These are phyloP conservation scores for Melinaea menophilus DNA, from an alignment of 2,888 invertebrate species.

Conservation along the genomic window DNA sequence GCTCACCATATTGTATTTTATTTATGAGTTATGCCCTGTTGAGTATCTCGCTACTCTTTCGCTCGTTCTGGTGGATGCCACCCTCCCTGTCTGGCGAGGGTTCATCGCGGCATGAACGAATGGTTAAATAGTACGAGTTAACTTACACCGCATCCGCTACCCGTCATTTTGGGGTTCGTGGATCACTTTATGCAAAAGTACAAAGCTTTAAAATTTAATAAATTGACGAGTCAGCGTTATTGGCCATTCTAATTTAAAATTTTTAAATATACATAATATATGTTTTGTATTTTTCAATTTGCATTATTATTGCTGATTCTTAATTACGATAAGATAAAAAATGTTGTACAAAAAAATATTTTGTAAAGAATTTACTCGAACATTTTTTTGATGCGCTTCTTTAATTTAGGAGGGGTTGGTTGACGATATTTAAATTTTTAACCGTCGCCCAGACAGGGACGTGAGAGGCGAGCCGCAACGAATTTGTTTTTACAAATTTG, in stretches of 20 bases:
- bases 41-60: conserved; percentile 52
- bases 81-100: conserved; percentile 57
- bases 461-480: conserved; percentile 47
- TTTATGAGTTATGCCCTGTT: conserved; percentile 76
- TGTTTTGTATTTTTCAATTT: not conserved
- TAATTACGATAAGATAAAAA: conserved; percentile 25
- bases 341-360: conserved; percentile 36
- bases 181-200: conserved; percentile 44
- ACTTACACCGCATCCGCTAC: conserved; percentile 74
- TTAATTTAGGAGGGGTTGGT: conserved; percentile 67
- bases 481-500: conserved; percentile 68
- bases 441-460: conserved; percentile 60
- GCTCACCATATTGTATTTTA: conserved; percentile 80
- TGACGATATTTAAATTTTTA: conserved; percentile 75
- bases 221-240: too few species aligned
- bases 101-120: conserved; percentile 70
- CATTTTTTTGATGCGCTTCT: conserved; percentile 60
- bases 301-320: not conserved
- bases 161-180: conserved; percentile 68
- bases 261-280: conserved; percentile 1
- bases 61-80: conserved; percentile 28
- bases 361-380: conserved; percentile 32
- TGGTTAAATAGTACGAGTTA: conserved; percentile 77
- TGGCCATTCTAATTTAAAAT: not conserved
- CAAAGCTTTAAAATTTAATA: not conserved